Percentiles rank a stretch among this genome's conserved stretches.
These are phyloP conservation scores for Spodoptera frugiperda DNA, from an alignment of 1,140 invertebrate species.

Conservation along the genomic window DNA sequence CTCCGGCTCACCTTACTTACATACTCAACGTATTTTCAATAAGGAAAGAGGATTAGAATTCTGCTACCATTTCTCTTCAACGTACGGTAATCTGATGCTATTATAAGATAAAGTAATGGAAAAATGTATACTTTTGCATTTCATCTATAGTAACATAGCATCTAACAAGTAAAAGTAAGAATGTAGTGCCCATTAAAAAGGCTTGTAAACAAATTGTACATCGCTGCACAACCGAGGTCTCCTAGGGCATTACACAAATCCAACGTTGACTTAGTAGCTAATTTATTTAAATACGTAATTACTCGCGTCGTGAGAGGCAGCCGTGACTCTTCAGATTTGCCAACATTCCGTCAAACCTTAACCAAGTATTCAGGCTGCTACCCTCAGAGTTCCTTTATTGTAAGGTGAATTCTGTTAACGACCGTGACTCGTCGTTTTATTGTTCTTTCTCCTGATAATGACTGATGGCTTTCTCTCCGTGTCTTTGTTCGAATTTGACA, in stretches of 20 bases:
- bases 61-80: slow-evolving; percentile 41
- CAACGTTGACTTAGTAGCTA: slow-evolving; percentile 45
- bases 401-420: slow-evolving; percentile 75
- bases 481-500: slow-evolving; percentile 81
- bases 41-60: slow-evolving; percentile 29
- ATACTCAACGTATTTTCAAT: slow-evolving; percentile 26
- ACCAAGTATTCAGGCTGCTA: slow-evolving; percentile 55
- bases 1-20: slow-evolving; percentile 18
- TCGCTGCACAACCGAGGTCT: neutral
- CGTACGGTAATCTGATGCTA: slow-evolving; percentile 10
- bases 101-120: neutral
- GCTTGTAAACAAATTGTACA: slow-evolving; percentile 10
- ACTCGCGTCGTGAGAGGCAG: slow-evolving; percentile 49
- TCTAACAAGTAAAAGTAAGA: neutral
- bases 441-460: slow-evolving; percentile 79
- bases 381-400: slow-evolving; percentile 54
- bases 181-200: slow-evolving; percentile 7
- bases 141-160: neutral
- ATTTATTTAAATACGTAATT: slow-evolving; percentile 55
- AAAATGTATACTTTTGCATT: neutral
- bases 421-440: slow-evolving; percentile 79
- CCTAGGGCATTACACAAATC: slow-evolving; percentile 15
- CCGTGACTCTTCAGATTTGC: slow-evolving; percentile 58
- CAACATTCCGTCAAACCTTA: slow-evolving; percentile 62
- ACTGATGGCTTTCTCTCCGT: slow-evolving; percentile 78